These are phyloP conservation scores for Hippasteria phrygiana DNA, from an alignment of 53 echinoderm and acorn worm genomes.

Conservation along the genomic window DNA sequence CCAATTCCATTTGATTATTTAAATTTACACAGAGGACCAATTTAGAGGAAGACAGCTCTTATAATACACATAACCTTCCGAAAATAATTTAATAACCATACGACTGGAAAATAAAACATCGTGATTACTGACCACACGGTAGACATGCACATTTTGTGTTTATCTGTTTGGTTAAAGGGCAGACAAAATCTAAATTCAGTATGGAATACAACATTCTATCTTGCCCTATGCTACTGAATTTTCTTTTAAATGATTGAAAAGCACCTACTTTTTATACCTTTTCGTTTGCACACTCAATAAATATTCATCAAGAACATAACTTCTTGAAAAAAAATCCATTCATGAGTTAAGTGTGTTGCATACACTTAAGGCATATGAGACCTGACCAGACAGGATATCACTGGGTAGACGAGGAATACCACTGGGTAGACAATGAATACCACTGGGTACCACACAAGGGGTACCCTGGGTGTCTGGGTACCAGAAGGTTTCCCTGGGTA, in stretches of 20 bases:
- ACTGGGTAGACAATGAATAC: no score
- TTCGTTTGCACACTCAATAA: neutral
- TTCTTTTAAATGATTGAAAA: neutral
- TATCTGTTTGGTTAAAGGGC: no score
- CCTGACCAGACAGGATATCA: no score
- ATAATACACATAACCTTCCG: constrained; percentile 15
- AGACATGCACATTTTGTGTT: constrained; percentile 38
- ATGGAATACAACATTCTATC: no score
- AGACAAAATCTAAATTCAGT: no score
- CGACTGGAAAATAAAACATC: constrained; percentile 6
- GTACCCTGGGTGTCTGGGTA: no score
- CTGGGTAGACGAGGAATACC: no score
- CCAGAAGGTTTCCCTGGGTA: no score
- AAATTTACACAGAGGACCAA: neutral
- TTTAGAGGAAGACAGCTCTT: constrained; percentile 39
- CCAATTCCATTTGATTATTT: neutral
- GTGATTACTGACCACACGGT: neutral
- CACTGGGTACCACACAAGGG: no score
- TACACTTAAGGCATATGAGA: neutral
- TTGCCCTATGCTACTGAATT: neutral
- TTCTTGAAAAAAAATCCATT: neutral
- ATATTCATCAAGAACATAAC: neutral
- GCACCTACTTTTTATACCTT: constrained; percentile 19
- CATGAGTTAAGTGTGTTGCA: neutral
- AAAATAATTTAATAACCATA: constrained; percentile 32